Percentiles rank a stretch among this genome's conserved stretches.
These are phyloP conservation scores for Glyptemys insculpta DNA, from an alignment of 2,797 vertebrate genomes.

Conservation along the genomic window DNA sequence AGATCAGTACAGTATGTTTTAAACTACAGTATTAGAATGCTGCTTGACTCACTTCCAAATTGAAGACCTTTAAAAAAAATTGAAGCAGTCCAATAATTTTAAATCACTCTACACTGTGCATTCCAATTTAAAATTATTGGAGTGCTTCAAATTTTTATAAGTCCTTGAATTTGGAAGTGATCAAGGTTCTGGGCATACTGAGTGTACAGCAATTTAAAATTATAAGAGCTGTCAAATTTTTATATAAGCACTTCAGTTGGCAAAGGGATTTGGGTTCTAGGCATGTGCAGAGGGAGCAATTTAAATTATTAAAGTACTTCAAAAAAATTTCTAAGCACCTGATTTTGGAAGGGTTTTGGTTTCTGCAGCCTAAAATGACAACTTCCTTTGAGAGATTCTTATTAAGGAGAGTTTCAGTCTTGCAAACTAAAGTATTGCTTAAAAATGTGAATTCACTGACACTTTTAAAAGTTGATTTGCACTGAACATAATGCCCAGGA, in stretches of 20 bases:
- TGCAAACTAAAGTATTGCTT: slow-evolving; percentile 73
- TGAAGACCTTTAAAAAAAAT: slow-evolving; percentile 87
- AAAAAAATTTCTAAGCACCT: slow-evolving; percentile 82
- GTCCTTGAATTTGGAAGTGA: slow-evolving; percentile 90
- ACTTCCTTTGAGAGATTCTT: slow-evolving; percentile 79
- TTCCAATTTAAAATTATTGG: slow-evolving; percentile 91
- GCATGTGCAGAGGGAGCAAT: slow-evolving; percentile 85
- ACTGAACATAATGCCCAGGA: slow-evolving; percentile 54
- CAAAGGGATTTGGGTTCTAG: slow-evolving; percentile 86
- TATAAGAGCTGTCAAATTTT: slow-evolving; percentile 91
- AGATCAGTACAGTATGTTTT: slow-evolving; percentile 81
- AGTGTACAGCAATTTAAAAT: slow-evolving; percentile 89
- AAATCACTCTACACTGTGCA: slow-evolving; percentile 88
- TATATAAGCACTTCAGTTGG: slow-evolving; percentile 89
- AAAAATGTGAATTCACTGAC: slow-evolving; percentile 67
- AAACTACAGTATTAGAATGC: slow-evolving; percentile 85
- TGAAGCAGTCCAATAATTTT: slow-evolving; percentile 88
- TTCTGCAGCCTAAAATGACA: slow-evolving; percentile 81
- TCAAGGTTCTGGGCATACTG: slow-evolving; percentile 89
- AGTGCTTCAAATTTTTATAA: slow-evolving; percentile 92
- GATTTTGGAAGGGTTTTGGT: slow-evolving; percentile 84
- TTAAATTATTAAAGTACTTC: slow-evolving; percentile 86
- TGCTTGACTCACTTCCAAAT: slow-evolving; percentile 87
- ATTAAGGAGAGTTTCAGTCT: slow-evolving; percentile 71
- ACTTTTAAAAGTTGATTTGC: slow-evolving; percentile 78